Percentiles rank a stretch among this genome's conserved stretches.
Evolutionary conservation across 1,140 invertebrate species (phyloP).

Genomic region (Neomicropteryx cornuta): DNA sequence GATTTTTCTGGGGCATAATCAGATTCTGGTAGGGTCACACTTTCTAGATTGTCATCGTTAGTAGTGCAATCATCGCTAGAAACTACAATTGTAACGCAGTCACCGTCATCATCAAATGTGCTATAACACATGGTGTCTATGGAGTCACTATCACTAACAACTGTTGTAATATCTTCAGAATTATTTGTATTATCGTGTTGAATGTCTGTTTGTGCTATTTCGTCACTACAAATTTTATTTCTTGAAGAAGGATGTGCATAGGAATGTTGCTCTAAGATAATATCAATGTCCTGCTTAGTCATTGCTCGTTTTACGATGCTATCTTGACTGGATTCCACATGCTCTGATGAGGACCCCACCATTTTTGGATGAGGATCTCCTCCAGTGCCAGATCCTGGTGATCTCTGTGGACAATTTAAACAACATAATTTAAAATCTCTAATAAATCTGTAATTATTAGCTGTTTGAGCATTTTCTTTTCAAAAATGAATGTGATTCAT

Average conservation of each 20-base stretch:
- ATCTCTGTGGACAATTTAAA: conserved; percentile 26
- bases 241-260: conserved; percentile 42
- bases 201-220: no score
- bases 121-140: conserved; percentile 52
- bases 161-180: conserved; percentile 12
- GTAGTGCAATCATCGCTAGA: conserved; percentile 44
- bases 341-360: conserved; percentile 72
- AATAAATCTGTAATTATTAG: no score
- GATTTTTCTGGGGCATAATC: no score
- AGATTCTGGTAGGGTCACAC: no score
- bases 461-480: no score
- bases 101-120: conserved; percentile 56
- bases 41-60: conserved; percentile 38
- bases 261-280: conserved; percentile 37
- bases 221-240: no score
- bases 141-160: conserved; percentile 29
- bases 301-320: conserved; percentile 23
- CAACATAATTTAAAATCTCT: no score
- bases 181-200: conserved; percentile 13
- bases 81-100: conserved; percentile 61
- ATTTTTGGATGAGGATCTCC: conserved; percentile 35
- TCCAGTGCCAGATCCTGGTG: conserved; percentile 26
- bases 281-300: conserved; percentile 34
- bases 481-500: no score
- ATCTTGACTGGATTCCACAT: conserved; percentile 65